Percentiles rank a stretch among this genome's conserved stretches.
Evolutionary conservation across 2,888 invertebrate genomes (phyloP).

Genomic region (Coelinius sp.): DNA sequence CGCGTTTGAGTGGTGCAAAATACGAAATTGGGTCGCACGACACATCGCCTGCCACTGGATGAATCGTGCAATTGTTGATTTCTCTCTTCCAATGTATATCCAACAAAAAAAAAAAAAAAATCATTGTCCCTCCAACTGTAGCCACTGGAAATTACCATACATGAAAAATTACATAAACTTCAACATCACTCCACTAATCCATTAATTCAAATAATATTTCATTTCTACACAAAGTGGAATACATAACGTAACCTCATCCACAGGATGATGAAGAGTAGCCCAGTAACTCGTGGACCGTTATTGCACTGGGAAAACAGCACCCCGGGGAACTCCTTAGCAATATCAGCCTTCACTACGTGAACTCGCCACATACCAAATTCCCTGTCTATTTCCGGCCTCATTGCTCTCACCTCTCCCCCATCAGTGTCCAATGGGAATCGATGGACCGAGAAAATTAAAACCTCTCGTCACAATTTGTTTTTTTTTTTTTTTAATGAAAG

Average conservation of each 20-base stretch:
- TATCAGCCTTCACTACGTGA: conserved; percentile 46
- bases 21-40: conserved; percentile 55
- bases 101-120: no score
- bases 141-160: neutral
- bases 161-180: neutral
- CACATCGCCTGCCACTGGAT: conserved; percentile 46
- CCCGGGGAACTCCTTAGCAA: conserved; percentile 58
- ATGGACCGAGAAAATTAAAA: conserved; percentile 40
- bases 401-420: conserved; percentile 17
- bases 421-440: conserved; percentile 43
- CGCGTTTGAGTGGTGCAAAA: conserved; percentile 49
- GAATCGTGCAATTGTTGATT: neutral
- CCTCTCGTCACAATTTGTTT: conserved; percentile 4
- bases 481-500: neutral
- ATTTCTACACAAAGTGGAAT: neutral
- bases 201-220: neutral
- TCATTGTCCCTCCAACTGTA: neutral
- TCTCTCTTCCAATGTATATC: neutral
- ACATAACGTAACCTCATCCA: conserved; percentile 45
- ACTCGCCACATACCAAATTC: conserved; percentile 54
- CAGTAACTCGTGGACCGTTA: conserved; percentile 33
- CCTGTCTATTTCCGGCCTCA: conserved; percentile 46
- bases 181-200: neutral
- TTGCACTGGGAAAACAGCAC: conserved; percentile 46
- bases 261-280: conserved; percentile 45